phyloP scores from a whole-genome alignment of 2,888 invertebrate genomes.

The Campaea margaritaria region DNA sequence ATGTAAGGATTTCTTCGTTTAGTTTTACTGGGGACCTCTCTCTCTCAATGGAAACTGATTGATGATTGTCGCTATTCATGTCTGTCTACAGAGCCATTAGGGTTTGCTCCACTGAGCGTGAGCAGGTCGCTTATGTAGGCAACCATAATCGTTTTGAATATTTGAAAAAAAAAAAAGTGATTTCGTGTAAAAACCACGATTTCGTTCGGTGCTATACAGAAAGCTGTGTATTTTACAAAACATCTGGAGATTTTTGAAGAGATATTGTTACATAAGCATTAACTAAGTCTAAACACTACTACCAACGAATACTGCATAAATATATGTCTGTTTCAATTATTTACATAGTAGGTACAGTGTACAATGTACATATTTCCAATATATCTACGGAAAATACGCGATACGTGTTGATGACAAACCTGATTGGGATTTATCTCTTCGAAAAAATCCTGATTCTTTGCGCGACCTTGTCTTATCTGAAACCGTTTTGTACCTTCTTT shows the following conservation, averaged over 20 bases:
- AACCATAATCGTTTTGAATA: too few species aligned
- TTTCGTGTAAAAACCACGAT: conserved; percentile 9
- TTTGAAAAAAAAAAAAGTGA: too few species aligned
- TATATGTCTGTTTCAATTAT: not conserved
- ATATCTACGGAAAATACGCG: conserved; percentile 22
- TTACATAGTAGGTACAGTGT: not conserved
- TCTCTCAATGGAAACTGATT: too few species aligned
- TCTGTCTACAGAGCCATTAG: too few species aligned
- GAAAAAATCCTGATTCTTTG: conserved; percentile 75
- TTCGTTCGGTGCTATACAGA: conserved; percentile 1
- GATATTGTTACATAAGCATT: conserved; percentile 47
- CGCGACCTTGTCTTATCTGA: conserved; percentile 72
- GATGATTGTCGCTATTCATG: too few species aligned
- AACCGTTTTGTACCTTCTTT: conserved; percentile 52
- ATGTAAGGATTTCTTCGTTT: too few species aligned
- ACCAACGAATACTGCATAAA: conserved; percentile 3
- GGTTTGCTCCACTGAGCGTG: too few species aligned
- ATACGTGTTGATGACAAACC: conserved; percentile 63
- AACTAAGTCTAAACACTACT: conserved; percentile 27
- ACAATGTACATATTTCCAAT: conserved; percentile 1
- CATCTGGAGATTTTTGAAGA: conserved; percentile 73
- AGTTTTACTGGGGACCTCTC: too few species aligned
- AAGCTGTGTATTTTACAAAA: conserved; percentile 31
- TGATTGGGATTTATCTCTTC: conserved; percentile 72
- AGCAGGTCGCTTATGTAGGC: too few species aligned